Evolutionary conservation across 2,113 vertebrate genomes (phyloP).

Genomic region (Sula dactylatra): DNA sequence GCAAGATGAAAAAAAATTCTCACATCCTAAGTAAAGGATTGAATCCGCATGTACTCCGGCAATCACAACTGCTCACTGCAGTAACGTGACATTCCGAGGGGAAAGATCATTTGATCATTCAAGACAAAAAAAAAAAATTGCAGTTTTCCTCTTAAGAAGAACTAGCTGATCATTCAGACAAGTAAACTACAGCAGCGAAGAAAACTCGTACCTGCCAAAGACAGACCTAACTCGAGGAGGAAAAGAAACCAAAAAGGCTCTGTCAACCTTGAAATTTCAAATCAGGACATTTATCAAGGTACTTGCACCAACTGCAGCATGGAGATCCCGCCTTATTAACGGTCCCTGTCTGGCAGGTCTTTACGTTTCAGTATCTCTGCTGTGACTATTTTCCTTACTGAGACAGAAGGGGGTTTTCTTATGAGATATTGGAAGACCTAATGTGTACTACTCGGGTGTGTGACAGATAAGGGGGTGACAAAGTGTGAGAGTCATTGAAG

Average conservation of each 20-base stretch:
- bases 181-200: conserved; percentile 74
- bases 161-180: conserved; percentile 64
- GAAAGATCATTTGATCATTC: background rate
- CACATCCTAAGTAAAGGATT: rapidly evolving
- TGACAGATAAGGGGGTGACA: background rate
- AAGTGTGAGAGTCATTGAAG: background rate
- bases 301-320: background rate
- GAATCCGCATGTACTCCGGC: background rate
- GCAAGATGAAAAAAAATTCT: background rate
- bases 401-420: background rate
- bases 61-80: background rate
- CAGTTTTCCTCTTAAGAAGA: conserved; percentile 35
- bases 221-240: background rate
- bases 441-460: background rate
- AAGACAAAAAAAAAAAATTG: too few relatives aligned
- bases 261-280: background rate
- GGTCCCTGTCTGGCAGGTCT: background rate
- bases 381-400: background rate
- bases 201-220: conserved; percentile 71
- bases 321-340: background rate
- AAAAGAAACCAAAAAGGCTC: background rate
- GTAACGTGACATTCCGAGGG: background rate
- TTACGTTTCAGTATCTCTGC: background rate
- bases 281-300: background rate
- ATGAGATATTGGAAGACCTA: background rate